Base-by-base conservation (phyloP, 2,888 invertebrate species). In the Oligia latruncula region DNA sequence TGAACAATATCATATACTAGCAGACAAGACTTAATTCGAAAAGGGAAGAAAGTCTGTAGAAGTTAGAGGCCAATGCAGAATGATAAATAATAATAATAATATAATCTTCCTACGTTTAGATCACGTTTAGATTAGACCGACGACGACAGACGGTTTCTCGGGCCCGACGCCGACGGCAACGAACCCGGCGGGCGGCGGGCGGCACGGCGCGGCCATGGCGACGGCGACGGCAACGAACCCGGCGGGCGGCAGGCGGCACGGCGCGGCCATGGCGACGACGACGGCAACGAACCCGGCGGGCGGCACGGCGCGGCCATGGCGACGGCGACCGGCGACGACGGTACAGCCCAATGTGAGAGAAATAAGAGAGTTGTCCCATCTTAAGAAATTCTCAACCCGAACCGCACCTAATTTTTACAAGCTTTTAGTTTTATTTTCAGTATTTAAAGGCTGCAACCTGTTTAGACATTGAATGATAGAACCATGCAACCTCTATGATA, bases 131-230 rank as follows among this genome's bases (percentile, higher is more conserved):
- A 29, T 52, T 52, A 13, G 4, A 40, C 11, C n/a, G n/a, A 23
- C 15, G 9, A 52, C 2, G 35, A 35, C 35, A 29, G 35, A 35
- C 1, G 17, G 40, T 71, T 71, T 40, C 17, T 43, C 15, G 52
- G 13, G 20, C 11, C 29, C 52, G 74, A 58, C n/a, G n/a, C n/a
- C n/a, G n/a, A n/a, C 72, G 72, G 74, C 74, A 71, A 15, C 20
- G 8, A 8, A 8, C 52, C 70, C n/a, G 49, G 35, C 35, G 20
- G 40, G 46, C n/a, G 58, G 58, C 58, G n/a, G 11, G n/a, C n/a
- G n/a, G n/a, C n/a, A n/a, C 6, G 11, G 6, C 13, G 43, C 43
- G 15, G 17, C 23, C 17, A 29, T 9, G n/a, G 20, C 9, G 15
- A 17, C 67, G 2, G 67, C 11, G n/a, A 11, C n/a, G 11, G 9